These are phyloP conservation scores for Tamandua tetradactyla DNA, from an alignment of 2,797 vertebrate species.

Conservation along the genomic window DNA sequence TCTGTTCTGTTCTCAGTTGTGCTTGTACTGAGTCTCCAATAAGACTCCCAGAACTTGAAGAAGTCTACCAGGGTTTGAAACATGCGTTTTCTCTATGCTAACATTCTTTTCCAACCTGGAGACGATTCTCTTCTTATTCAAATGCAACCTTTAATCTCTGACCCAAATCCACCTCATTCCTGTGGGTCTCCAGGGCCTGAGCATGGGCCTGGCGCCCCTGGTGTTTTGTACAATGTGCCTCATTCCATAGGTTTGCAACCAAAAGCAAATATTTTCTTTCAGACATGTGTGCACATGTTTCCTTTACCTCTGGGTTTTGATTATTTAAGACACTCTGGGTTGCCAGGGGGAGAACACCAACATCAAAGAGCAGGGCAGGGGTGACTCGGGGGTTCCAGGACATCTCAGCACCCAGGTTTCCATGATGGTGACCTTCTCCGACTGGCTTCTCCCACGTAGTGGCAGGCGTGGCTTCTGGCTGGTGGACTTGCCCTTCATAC, in stretches of 20 bases:
- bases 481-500: neutral
- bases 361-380: neutral
- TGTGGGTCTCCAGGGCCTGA: neutral
- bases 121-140: neutral
- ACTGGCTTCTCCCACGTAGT: no score
- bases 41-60: neutral
- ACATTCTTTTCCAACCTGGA: neutral
- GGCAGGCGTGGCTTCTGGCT: neutral
- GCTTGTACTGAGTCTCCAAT: neutral
- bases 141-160: neutral
- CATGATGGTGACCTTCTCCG: neutral
- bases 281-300: neutral
- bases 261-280: neutral
- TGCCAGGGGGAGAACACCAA: neutral
- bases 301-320: neutral
- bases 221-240: neutral
- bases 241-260: neutral
- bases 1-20: neutral
- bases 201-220: neutral
- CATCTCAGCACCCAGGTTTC: neutral
- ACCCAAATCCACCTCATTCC: neutral
- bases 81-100: neutral
- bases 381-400: neutral
- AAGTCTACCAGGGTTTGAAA: neutral
- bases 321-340: neutral